Percentiles rank a stretch among this genome's conserved stretches.
phyloP scores from a whole-genome alignment of 2,797 vertebrate species.

The Poeciliopsis infans region DNA sequence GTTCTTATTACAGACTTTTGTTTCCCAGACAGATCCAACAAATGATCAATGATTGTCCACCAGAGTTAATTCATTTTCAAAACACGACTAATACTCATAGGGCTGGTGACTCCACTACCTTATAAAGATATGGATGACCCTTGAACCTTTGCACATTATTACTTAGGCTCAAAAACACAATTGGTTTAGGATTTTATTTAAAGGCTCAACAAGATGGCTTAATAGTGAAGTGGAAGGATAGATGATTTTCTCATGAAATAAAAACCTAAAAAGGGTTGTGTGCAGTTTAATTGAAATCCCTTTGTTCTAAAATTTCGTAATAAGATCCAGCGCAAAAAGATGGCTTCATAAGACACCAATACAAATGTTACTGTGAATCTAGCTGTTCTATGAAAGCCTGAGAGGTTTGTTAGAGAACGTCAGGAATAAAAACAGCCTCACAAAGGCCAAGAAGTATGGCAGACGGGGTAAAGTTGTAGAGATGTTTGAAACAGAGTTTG shows the following conservation, averaged over 20 bases:
- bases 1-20: slow-evolving; percentile 53
- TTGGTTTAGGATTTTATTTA: background rate
- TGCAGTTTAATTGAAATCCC: background rate
- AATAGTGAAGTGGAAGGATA: background rate
- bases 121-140: background rate
- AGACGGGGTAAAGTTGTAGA: background rate
- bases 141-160: background rate
- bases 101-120: background rate
- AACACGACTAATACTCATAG: background rate
- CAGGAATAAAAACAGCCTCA: background rate
- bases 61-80: background rate
- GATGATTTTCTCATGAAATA: background rate
- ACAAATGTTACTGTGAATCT: background rate
- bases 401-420: too few relatives aligned
- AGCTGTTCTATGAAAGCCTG: too few relatives aligned
- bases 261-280: background rate
- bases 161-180: background rate
- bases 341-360: background rate
- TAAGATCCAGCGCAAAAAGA: background rate
- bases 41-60: background rate
- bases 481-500: background rate
- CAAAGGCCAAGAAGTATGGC: background rate
- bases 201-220: background rate
- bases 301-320: background rate
- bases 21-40: slow-evolving; percentile 23